Evolutionary conservation across 1,140 invertebrate genomes (phyloP).

Genomic region (Zaprionus nigranus): DNA sequence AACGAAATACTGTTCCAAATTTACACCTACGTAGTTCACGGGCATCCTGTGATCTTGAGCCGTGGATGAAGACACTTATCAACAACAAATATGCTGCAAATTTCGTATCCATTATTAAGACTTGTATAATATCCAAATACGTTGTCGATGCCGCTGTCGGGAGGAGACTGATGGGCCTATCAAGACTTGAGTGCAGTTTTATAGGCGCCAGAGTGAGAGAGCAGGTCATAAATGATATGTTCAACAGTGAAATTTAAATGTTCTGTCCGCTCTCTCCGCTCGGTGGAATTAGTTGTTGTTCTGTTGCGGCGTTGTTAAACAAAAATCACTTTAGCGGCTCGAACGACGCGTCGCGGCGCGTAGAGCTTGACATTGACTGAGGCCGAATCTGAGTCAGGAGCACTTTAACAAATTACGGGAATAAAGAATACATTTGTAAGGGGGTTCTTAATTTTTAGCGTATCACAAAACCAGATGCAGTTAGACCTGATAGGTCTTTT

Average conservation of each 20-base stretch:
- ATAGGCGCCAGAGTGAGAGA: slow-evolving; percentile 37
- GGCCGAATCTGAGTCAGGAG: slow-evolving; percentile 4
- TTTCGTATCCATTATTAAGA: slow-evolving; percentile 15
- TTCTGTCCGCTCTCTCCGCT: background rate
- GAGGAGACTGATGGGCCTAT: slow-evolving; percentile 45
- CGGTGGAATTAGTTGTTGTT: background rate
- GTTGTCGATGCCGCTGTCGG: background rate
- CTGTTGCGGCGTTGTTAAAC: slow-evolving; percentile 20
- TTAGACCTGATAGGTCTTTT: slow-evolving; percentile 1
- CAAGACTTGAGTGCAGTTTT: slow-evolving; percentile 43
- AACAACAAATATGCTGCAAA: slow-evolving; percentile 11
- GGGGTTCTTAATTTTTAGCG: background rate
- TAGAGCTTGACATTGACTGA: slow-evolving; percentile 15
- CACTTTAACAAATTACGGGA: slow-evolving; percentile 15
- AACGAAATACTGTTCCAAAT: background rate
- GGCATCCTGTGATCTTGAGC: background rate
- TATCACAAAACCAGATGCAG: slow-evolving; percentile 2
- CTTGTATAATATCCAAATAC: background rate
- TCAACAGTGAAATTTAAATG: slow-evolving; percentile 52
- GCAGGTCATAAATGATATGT: slow-evolving; percentile 39
- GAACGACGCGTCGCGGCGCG: background rate
- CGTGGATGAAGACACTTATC: background rate
- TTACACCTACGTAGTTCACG: slow-evolving; percentile 23
- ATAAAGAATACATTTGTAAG: slow-evolving; percentile 2
- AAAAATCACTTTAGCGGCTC: slow-evolving; percentile 35